phyloP scores from a whole-genome alignment of 2,113 vertebrate species.

The Oenanthe melanoleuca region DNA sequence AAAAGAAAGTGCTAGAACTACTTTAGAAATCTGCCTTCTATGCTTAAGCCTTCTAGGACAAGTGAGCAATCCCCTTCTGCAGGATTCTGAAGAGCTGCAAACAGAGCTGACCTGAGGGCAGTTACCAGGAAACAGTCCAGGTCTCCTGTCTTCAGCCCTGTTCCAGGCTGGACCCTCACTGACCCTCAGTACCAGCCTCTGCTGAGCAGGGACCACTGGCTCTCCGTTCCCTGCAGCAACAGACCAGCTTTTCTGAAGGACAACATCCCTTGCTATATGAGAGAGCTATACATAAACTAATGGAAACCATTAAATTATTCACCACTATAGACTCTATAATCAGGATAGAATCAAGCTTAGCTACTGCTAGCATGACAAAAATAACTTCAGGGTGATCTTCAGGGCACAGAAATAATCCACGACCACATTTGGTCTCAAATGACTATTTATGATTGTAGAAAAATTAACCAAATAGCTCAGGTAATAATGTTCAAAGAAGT shows the following conservation, averaged over 20 bases:
- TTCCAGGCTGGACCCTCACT: neutral
- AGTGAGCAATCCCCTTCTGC: neutral
- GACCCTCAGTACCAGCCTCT: accelerated
- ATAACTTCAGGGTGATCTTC: neutral
- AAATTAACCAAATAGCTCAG: slow-evolving; percentile 1
- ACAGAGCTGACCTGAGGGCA: neutral
- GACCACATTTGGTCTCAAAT: neutral
- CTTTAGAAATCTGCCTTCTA: neutral
- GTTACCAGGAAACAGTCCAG: neutral
- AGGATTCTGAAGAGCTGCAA: neutral
- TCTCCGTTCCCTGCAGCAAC: neutral
- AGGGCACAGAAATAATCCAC: neutral
- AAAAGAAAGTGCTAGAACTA: neutral
- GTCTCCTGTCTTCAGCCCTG: neutral
- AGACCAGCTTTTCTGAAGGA: neutral
- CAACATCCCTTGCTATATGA: neutral
- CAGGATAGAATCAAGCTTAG: neutral
- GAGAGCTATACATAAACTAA: neutral
- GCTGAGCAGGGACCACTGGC: neutral
- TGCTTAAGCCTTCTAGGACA: neutral
- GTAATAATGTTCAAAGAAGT: neutral
- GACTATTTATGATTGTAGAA: neutral
- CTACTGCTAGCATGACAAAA: neutral
- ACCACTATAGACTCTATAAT: neutral
- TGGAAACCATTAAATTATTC: neutral